Evolutionary conservation across 1,140 invertebrate species (phyloP).

Genomic region (Cylas formicarius): DNA sequence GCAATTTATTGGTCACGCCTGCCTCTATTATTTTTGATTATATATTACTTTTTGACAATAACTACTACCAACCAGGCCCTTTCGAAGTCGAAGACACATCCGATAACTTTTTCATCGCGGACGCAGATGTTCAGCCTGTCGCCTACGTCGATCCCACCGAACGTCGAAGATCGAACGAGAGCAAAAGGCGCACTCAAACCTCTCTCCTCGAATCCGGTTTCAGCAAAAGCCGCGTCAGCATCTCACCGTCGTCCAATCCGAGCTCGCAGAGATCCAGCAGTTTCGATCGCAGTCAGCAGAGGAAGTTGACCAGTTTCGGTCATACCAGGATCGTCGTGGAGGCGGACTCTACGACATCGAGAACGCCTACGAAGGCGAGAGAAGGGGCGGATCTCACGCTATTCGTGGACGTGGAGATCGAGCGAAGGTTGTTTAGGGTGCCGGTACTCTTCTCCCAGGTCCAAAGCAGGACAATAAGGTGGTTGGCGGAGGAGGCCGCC

Average conservation of each 20-base stretch:
- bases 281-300: conserved; percentile 10
- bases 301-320: conserved; percentile 24
- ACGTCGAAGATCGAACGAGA: too few relatives aligned
- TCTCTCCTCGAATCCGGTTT: conserved; percentile 29
- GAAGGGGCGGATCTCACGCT: conserved; percentile 26
- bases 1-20: too few relatives aligned
- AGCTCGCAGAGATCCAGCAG: background rate
- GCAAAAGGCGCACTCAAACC: conserved; percentile 20
- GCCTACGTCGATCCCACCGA: too few relatives aligned
- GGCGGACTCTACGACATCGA: conserved; percentile 15
- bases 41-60: too few relatives aligned
- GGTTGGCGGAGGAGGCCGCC: conserved; percentile 62
- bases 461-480: conserved; percentile 54
- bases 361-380: background rate
- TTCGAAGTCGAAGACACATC: conserved; percentile 7
- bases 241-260: background rate
- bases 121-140: too few relatives aligned
- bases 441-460: conserved; percentile 52
- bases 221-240: conserved; percentile 9
- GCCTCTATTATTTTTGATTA: too few relatives aligned
- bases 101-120: too few relatives aligned
- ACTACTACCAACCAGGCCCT: too few relatives aligned
- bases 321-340: conserved; percentile 10
- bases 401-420: conserved; percentile 55
- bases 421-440: conserved; percentile 56